Evolutionary conservation across 2,113 vertebrate species (phyloP).

Genomic region (Pomatorhinus ruficollis): DNA sequence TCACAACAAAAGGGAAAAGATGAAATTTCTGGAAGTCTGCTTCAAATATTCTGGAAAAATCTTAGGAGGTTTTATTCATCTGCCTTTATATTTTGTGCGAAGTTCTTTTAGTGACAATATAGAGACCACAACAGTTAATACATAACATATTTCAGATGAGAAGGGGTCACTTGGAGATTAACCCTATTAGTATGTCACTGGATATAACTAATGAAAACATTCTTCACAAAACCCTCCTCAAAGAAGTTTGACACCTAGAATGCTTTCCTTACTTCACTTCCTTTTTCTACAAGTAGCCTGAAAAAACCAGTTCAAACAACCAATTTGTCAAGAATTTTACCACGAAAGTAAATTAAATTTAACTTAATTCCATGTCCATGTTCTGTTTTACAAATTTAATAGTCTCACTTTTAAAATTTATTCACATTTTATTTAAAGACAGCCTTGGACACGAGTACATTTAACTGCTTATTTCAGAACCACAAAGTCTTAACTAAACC

Average conservation of each 20-base stretch:
- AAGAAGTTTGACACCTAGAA: not conserved
- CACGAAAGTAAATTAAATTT: not conserved
- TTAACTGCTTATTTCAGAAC: not conserved
- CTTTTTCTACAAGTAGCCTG: not conserved
- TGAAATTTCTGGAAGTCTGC: not conserved
- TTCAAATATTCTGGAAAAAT: not conserved
- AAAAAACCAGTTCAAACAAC: not conserved
- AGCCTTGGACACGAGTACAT: not conserved
- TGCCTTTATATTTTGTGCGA: not conserved
- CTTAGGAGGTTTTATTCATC: not conserved
- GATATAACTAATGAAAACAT: not conserved
- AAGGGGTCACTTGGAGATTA: not conserved
- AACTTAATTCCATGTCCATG: not conserved
- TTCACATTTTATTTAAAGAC: not conserved
- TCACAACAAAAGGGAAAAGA: not conserved
- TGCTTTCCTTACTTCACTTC: not conserved
- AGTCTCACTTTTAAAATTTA: not conserved
- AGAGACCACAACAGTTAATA: not conserved
- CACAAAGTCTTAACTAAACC: not conserved
- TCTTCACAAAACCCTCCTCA: not conserved
- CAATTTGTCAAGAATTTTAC: not conserved
- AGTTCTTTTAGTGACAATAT: not conserved
- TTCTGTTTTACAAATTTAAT: not conserved
- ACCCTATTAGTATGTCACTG: not conserved
- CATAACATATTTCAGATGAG: not conserved